Evolutionary conservation across 2,888 invertebrate species (phyloP).

Genomic region (Agrochola circellaris): DNA sequence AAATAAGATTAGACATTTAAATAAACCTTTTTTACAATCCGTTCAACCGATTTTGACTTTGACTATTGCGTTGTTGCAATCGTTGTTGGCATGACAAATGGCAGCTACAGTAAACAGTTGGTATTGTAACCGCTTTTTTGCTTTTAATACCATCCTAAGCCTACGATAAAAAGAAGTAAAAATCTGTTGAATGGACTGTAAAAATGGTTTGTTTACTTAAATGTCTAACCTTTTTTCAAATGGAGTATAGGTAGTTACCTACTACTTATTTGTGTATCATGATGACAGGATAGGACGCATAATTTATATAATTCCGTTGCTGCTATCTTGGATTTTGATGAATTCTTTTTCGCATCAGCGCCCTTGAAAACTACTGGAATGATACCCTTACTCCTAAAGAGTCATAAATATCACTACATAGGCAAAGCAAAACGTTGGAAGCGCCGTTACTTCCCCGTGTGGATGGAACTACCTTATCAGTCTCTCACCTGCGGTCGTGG

Average conservation of each 20-base stretch:
- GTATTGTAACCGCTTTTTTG: no score
- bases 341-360: not conserved
- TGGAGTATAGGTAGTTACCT: not conserved
- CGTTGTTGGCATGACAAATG: no score
- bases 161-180: no score
- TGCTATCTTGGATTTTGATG: no score
- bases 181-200: no score
- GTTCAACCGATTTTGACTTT: not conserved
- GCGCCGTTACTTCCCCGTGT: not conserved
- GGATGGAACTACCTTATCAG: not conserved
- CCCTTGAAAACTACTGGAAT: no score
- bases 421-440: not conserved
- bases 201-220: no score
- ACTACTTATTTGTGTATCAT: conserved; percentile 9
- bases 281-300: not conserved
- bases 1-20: not conserved
- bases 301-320: no score
- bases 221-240: no score
- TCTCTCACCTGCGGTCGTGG: not conserved
- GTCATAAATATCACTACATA: not conserved
- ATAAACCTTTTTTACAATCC: not conserved
- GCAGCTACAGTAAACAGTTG: no score
- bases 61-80: no score
- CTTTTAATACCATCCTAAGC: no score
- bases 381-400: not conserved